phyloP scores from a whole-genome alignment of 1,140 invertebrate genomes.

The Tribolium castaneum region DNA sequence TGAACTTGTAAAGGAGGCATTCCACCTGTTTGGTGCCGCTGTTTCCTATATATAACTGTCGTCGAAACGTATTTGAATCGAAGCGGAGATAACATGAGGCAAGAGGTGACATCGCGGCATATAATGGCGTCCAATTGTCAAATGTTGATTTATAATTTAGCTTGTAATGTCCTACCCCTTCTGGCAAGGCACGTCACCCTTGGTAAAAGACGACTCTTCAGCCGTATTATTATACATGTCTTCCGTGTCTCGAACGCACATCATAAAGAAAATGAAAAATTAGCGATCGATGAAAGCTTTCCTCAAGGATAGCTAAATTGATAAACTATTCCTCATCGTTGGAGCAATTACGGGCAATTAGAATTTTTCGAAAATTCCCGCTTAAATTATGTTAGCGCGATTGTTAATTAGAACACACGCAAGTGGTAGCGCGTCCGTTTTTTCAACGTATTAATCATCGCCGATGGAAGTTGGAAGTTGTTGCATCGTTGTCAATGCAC shows the following conservation, averaged over 20 bases:
- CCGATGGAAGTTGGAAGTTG: not conserved
- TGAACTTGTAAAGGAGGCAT: not conserved
- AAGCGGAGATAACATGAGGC: slow-evolving; percentile 45
- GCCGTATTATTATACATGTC: slow-evolving; percentile 45
- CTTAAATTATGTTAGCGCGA: not conserved
- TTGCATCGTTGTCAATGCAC: slow-evolving; percentile 30
- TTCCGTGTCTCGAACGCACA: slow-evolving; percentile 42
- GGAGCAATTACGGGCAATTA: not conserved
- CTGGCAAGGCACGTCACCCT: slow-evolving; percentile 6
- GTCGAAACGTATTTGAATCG: slow-evolving; percentile 49
- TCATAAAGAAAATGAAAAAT: slow-evolving; percentile 12
- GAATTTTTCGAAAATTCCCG: not conserved
- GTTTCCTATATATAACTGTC: slow-evolving; percentile 51
- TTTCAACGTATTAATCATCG: slow-evolving; percentile 22
- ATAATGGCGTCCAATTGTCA: slow-evolving; percentile 56
- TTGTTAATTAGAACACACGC: slow-evolving; percentile 24
- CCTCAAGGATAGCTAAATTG: not conserved
- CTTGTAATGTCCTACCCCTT: slow-evolving; percentile 31
- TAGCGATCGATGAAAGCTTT: not conserved
- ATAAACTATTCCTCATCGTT: not conserved
- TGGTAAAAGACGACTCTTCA: slow-evolving; percentile 13
- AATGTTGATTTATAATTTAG: slow-evolving; percentile 55
- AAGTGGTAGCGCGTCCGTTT: slow-evolving; percentile 28
- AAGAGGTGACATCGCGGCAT: slow-evolving; percentile 56
- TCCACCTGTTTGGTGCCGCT: slow-evolving; percentile 45